Evolutionary conservation across 2,113 vertebrate species (phyloP), one percentile per base, ranked within the genome.

Genomic region (Oryzias javanicus): DNA sequence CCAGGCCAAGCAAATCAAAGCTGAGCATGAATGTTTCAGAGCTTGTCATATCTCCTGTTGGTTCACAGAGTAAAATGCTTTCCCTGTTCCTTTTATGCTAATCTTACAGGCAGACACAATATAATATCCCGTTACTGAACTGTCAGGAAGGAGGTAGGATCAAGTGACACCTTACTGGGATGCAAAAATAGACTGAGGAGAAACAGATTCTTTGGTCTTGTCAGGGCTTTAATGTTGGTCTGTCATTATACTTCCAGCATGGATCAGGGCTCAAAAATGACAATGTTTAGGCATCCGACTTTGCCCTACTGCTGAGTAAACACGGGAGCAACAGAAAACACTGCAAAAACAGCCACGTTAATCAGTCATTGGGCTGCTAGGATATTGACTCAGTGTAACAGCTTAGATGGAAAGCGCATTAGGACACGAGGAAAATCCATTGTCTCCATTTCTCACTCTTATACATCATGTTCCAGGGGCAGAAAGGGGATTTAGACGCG

Each of bases 171-270:
- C 79, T 75, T 66, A 73, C 68, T 67, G 61, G 64, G 77, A 86
- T 75, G 66, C 78, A 74, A 86, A 89, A 83, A 85, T 84, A 85
- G 83, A 79, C 63, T 74, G 55, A 81, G 78, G 69, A 83, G 80
- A 83, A 72, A 69, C 54, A 51, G 55, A 65, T 64, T 71, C 72
- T 82, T 84, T 83, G 69, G 80, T 74, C 58, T 62, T 72, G 68
- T 49, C 14, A 50, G 64, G 25, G 49, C 76, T 81, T 89, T 83
- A 67, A 81, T 71, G 71, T 78, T 35, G 64, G 58, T 68, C 60
- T 68, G 78, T 83, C 84, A 80, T 79, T 74, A 70, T 52, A 47
- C 40, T 5, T 72, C 65, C 53, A 44, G 51, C 35, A 5, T 49
- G 60, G 52, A 75, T 83, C 50, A 51, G 60, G 52, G 64, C 70